phyloP scores from a whole-genome alignment of 1,140 invertebrate genomes.

The Orchestia grillus region DNA sequence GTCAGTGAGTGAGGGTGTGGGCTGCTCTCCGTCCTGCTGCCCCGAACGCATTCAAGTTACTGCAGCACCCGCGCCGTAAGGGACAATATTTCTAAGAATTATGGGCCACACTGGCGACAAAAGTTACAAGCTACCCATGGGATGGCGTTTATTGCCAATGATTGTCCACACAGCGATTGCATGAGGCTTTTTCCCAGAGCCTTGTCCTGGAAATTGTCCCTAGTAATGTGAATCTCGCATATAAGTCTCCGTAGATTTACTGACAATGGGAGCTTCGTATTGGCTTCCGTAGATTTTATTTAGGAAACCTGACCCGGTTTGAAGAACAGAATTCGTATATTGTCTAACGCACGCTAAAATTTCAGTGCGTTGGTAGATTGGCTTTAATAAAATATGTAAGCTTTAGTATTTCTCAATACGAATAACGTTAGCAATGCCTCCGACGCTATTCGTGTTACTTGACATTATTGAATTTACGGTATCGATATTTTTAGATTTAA shows the following conservation, averaged over 20 bases:
- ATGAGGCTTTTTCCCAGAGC: neutral
- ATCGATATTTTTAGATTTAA: neutral
- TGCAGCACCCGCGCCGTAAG: slow-evolving; percentile 49
- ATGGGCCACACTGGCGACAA: slow-evolving; percentile 23
- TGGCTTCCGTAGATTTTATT: neutral
- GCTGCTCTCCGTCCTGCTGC: neutral
- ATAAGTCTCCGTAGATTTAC: neutral
- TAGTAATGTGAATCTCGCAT: neutral
- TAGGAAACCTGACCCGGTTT: neutral
- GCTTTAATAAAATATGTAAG: neutral
- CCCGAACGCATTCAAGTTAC: slow-evolving; percentile 54
- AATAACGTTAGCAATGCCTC: too few relatives aligned
- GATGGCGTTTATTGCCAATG: slow-evolving; percentile 50
- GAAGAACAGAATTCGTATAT: neutral
- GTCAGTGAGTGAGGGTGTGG: slow-evolving; percentile 31
- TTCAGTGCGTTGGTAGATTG: neutral
- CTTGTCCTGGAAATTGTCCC: neutral
- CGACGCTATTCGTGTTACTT: neutral
- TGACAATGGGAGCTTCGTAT: neutral
- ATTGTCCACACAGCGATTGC: slow-evolving; percentile 18
- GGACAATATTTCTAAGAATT: slow-evolving; percentile 41
- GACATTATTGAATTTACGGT: neutral
- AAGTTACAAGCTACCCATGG: neutral
- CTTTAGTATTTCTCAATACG: neutral
- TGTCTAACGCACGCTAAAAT: neutral